These are phyloP conservation scores for Mesaphorura yosii DNA, from an alignment of 1,140 invertebrate genomes.

Conservation along the genomic window DNA sequence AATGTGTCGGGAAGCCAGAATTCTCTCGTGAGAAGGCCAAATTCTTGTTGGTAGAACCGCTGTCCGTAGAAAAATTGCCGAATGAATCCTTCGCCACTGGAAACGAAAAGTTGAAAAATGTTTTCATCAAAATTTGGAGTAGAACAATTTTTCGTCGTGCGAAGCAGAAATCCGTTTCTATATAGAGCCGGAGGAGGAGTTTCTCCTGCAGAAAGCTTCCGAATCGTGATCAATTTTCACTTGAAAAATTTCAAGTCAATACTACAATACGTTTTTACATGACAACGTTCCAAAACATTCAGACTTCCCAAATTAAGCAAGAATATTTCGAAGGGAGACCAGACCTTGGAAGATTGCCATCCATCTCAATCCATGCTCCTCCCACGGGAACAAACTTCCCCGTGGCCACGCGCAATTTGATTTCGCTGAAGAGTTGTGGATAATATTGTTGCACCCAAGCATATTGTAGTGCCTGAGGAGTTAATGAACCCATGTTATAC, in stretches of 20 bases:
- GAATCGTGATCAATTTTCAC: too few relatives aligned
- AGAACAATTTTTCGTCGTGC: too few relatives aligned
- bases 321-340: too few relatives aligned
- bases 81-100: slow-evolving; percentile 45
- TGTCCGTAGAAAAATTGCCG: slow-evolving; percentile 47
- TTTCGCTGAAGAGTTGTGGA: slow-evolving; percentile 39
- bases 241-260: not conserved
- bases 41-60: slow-evolving; percentile 42
- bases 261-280: too few relatives aligned
- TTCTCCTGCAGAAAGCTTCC: too few relatives aligned
- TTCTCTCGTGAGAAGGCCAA: slow-evolving; percentile 38
- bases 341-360: slow-evolving; percentile 42
- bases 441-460: slow-evolving; percentile 44
- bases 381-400: slow-evolving; percentile 43
- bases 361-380: slow-evolving; percentile 48
- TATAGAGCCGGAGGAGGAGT: too few relatives aligned
- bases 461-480: slow-evolving; percentile 46
- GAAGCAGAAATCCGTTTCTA: too few relatives aligned
- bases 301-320: too few relatives aligned
- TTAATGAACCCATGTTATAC: too few relatives aligned
- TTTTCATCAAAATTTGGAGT: not conserved
- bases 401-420: slow-evolving; percentile 36
- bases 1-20: slow-evolving; percentile 50
- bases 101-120: too few relatives aligned
- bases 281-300: not conserved